Evolutionary conservation across 1,140 invertebrate species (phyloP), one percentile per base, ranked within the genome.

Genomic region (Mactra quadrangularis): DNA sequence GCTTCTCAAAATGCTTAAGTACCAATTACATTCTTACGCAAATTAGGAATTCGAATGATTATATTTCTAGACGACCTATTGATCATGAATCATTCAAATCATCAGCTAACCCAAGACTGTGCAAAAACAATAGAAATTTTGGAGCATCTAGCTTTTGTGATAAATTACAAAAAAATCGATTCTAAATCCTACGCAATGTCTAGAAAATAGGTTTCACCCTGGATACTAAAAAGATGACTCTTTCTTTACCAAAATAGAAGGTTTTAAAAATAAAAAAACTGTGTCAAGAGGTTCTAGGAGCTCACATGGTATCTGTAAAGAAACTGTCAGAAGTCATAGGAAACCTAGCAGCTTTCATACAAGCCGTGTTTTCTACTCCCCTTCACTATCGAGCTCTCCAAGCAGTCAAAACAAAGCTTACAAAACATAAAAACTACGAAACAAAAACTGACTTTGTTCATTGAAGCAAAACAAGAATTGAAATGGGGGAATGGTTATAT

Each of bases 1-100:
- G 47, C 0, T 77, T 82, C 15, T 71, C 66, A 45, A 72, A 72
- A 27, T 82, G 41, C 7, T 82, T 27, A 82, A 72, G 29, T 53
- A 41, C 25, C 59, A 19, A 29, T 72, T 41, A 15, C 33, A 25
- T 52, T 60, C 52, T 45, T 79, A 35, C 31, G 64, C 33, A 38
- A 50, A 27, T 19, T 71, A 33, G 33, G 62, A 41, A 27, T 59
- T 33, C 13, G 53, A 7, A 41, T 82, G 41, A 57, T 72, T 25
- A 50, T 82, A 47, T 82, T 71, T 38, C 47, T 82, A 38, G 66
- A 82, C 66, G 77, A 79, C 22, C 68, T 79, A 11, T 45, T 79
- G 25, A 25, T 79, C 17, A 57, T 82, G 59, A 50, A 47, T 33
- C 35, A 62, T n/a, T 47, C 47, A 31, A 50, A 60, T 27, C 25